Conservation (phyloP, 2,888 invertebrate species). For the Cataglyphis albicans region DNA sequence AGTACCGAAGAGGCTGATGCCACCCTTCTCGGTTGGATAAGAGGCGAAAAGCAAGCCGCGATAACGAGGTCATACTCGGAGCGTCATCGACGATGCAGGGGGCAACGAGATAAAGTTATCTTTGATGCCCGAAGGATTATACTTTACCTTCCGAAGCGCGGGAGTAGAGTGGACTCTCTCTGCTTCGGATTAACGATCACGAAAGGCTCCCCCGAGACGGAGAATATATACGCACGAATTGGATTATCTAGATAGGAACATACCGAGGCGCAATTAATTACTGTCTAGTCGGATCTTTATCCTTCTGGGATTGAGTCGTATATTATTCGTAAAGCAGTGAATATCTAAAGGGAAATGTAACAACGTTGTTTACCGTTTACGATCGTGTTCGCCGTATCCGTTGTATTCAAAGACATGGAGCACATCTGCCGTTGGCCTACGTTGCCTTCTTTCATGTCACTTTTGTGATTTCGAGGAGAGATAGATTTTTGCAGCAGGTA, state of each 20-base stretch:
- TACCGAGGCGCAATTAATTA: constrained; percentile 41
- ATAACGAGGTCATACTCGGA: constrained; percentile 75
- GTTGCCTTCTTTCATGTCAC: neutral
- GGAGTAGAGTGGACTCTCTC: constrained; percentile 25
- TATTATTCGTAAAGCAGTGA: constrained; percentile 19
- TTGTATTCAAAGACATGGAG: neutral
- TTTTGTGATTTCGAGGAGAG: neutral
- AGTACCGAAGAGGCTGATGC: constrained; percentile 63
- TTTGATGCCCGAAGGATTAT: constrained; percentile 51
- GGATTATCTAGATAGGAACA: constrained; percentile 27
- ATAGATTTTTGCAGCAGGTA: constrained; percentile 71
- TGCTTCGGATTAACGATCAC: constrained; percentile 34
- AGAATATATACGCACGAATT: constrained; percentile 10
- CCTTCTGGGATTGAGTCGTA: constrained; percentile 19
- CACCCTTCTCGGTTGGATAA: constrained; percentile 59
- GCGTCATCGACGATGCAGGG: neutral
- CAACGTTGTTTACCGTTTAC: constrained; percentile 22
- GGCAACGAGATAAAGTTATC: constrained; percentile 32
- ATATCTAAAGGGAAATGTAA: constrained; percentile 5
- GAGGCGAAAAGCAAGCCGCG: constrained; percentile 60
- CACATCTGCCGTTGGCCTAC: constrained; percentile 21
- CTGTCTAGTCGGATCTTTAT: constrained; percentile 29
- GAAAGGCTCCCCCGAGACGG: constrained; percentile 23
- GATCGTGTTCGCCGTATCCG: neutral
- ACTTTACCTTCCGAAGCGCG: constrained; percentile 12